Percentiles rank a stretch among this genome's conserved stretches.
phyloP scores from a whole-genome alignment of 2,888 invertebrate genomes.

The Zhuqinia jingwanae region DNA sequence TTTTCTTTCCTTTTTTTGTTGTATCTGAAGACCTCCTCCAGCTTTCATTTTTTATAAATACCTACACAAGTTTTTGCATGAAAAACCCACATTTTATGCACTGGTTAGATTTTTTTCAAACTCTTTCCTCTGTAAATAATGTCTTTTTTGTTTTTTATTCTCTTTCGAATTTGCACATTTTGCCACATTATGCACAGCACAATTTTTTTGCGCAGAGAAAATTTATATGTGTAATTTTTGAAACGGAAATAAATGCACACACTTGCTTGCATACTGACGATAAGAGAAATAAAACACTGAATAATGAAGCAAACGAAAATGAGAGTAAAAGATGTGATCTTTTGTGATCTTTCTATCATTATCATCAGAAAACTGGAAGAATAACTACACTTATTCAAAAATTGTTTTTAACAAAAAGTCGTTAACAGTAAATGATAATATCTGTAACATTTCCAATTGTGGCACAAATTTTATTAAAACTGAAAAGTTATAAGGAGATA shows the following conservation, averaged over 20 bases:
- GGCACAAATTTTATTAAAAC: not conserved
- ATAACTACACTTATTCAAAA: not conserved
- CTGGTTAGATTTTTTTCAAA: conserved; percentile 8
- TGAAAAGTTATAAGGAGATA: not conserved
- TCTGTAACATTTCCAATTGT: not conserved
- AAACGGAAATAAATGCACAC: not conserved
- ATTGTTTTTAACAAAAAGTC: conserved; percentile 11
- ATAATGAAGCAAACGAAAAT: conserved; percentile 39
- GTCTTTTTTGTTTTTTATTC: conserved; percentile 40
- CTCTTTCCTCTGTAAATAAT: conserved; percentile 6
- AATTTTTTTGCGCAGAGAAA: conserved; percentile 14
- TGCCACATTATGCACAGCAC: conserved; percentile 50
- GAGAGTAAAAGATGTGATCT: not conserved
- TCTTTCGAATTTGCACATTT: conserved; percentile 53
- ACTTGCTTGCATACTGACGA: not conserved
- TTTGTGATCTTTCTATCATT: not conserved
- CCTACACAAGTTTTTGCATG: conserved; percentile 38
- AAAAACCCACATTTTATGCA: conserved; percentile 24
- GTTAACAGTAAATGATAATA: conserved; percentile 7
- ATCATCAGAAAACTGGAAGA: not conserved
- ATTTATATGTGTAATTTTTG: too few relatives aligned
- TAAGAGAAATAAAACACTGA: not conserved
- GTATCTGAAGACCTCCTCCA: not conserved
- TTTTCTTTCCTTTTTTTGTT: not conserved
- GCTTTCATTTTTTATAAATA: conserved; percentile 28